Evolutionary conservation across 2,797 vertebrate genomes (phyloP), one percentile per base, ranked within the genome.

Genomic region (Toxotes lorentzi): DNA sequence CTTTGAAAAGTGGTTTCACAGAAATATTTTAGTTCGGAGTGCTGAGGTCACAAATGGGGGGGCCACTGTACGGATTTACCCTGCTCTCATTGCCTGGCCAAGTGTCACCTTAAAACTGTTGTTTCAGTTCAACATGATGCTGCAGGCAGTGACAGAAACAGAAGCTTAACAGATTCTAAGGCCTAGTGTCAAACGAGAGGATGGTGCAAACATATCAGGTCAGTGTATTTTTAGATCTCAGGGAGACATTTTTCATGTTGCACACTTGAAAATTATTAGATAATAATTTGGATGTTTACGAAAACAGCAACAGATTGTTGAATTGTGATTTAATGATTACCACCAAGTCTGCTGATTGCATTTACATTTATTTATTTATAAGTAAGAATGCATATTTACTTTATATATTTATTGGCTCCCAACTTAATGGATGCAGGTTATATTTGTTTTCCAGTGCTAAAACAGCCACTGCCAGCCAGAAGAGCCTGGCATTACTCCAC

Each of bases 101-200:
- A 30, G 56, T 70, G 70, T 78, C 63, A 78, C 35, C 73, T 41
- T 38, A 43, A 32, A 77, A 61, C 41, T 50, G 51, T 59, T 60
- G 59, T 72, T 83, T 71, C 48, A 65, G 76, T 54, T 84, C 82
- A 79, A 64, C 34, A 17, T 50, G 73, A 59, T 71, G 86, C 84
- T 85, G 72, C 81, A 66, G 81, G 63, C 65, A 24, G 38, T 54
- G 64, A 72, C 62, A 54, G 34, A 70, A 82, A 84, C 56, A 45
- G 71, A 77, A 70, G 48, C 43, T 43, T 47, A 17, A 61, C 58
- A 79, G n/a, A 21, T 38, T 63, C 61, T 53, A 4, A 48, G 57
- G 78, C 47, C 48, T 58, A 38, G 70, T 61, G 70, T 86, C 53
- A 76, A 56, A 80, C 32, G 34, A 23, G 21, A 53, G 67, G 21